Evolutionary conservation across 1,140 invertebrate genomes (phyloP), one percentile per base, ranked within the genome.

Genomic region (Scaptodrosophila lebanonensis): DNA sequence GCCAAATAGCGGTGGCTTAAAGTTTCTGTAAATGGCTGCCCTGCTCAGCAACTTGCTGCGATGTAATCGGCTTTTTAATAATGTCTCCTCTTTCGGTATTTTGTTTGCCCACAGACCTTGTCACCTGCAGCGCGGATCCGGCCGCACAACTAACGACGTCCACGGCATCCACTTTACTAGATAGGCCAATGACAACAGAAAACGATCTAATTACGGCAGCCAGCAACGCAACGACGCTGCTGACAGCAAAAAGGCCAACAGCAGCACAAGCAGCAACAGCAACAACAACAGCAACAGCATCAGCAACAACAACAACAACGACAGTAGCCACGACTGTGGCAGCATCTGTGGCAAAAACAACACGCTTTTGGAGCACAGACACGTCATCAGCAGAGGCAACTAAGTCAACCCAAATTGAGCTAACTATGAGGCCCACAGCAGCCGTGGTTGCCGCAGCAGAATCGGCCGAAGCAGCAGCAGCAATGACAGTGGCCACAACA

Each of bases 201-300:
- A 82, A 82, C 69, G 75, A 82, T 82, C 75, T 82, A 82, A 82
- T 82, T 82, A 82, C 69, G 66, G 70, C 75, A 70, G 76, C 58
- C 58, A 53, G 43, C 67, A 83, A 82, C 75, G 66, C 79, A 68
- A 62, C 69, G 61, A 62, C 53, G 45, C 49, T 49, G 48, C 53
- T 47, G 47, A 58, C 66, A 58, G 54, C 69, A 50, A 69, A 71
- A 63, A 60, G 52, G 50, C 45, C 69, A 69, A 49, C 52, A 48
- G 18, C 64, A 11, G n/a, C 30, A 51, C 9, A 9, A 12, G 1
- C 38, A 48, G 12, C 22, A 40, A 11, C 49, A 20, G 8, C 49
- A 40, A 36, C 44, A 51, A 36, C 51, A 40, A 20, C 42, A 29
- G 20, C 18, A 49, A n/a, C 36, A 36, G 16, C 39, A 43, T 13